phyloP scores from a whole-genome alignment of 2,113 vertebrate species.

The Girardinichthys multiradiatus region DNA sequence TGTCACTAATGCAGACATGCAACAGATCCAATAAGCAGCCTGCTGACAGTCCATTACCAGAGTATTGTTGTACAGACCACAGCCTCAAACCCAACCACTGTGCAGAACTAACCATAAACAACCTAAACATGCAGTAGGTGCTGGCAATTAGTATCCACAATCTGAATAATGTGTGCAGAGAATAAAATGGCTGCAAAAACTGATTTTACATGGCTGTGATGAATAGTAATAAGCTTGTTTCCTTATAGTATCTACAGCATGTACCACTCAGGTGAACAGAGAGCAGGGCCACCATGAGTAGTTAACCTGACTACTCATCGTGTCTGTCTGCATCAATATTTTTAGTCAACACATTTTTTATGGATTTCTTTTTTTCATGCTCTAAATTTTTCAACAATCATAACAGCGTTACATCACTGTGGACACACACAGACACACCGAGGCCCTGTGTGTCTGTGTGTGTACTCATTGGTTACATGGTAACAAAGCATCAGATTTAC shows the following conservation, averaged over 20 bases:
- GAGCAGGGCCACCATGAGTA: too few relatives aligned
- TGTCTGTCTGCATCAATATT: too few relatives aligned
- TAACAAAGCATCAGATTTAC: not conserved
- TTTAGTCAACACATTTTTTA: too few relatives aligned
- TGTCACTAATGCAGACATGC: conserved; percentile 3
- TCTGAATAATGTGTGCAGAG: not conserved
- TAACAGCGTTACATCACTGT: too few relatives aligned
- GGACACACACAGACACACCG: too few relatives aligned
- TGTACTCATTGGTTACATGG: not conserved
- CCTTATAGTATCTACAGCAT: too few relatives aligned
- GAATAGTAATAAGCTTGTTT: not conserved
- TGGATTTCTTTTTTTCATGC: too few relatives aligned
- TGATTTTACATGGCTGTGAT: not conserved
- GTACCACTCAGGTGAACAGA: too few relatives aligned
- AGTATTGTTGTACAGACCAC: conserved; percentile 24
- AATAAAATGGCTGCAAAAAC: not conserved
- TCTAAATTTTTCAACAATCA: too few relatives aligned
- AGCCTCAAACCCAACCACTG: conserved; percentile 27
- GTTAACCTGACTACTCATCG: too few relatives aligned
- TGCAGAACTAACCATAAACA: conserved; percentile 1
- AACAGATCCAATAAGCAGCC: conserved; percentile 4
- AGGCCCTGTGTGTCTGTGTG: not conserved
- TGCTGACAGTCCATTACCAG: conserved; percentile 26
- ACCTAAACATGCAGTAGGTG: not conserved
- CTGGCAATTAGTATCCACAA: not conserved